Evolutionary conservation across 64 coral and sea anemone species (phyloP), one percentile per base, ranked within the genome.

Genomic region (Stylophora pistillata): DNA sequence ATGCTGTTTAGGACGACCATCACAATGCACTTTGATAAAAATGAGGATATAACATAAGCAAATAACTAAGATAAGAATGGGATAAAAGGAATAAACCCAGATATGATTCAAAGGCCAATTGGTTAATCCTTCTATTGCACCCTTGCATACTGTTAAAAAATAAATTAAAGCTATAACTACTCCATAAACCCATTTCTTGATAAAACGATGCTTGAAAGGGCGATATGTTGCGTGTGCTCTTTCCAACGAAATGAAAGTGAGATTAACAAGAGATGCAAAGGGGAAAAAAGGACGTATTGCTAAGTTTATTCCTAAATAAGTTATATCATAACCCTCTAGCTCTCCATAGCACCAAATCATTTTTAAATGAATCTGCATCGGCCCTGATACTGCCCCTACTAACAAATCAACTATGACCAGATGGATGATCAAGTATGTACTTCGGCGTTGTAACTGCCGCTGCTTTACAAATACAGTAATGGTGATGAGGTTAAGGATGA

Each of bases 371-470:
- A 81, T 15, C 12, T 32, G 56, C 30, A 81, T 27, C 18, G 78
- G 15, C 0, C 78, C 78, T 32, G 78, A 81, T 6, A 81, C 30
- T 16, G 14, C 78, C 10, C 78, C 78, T 5, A 13, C 78, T 10
- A 81, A 64, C 4, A 81, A 30, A 20, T 81, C 78, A 15, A 29
- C 56, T 81, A 63, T 64, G 15, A 57, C 58, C 15, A 81, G 28
- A 81, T 81, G 27, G 13, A 81, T 37, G 13, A 81, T 27, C 13
- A 81, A 30, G 78, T 62, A 81, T 37, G 78, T 81, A 28, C 78
- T 30, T 1, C 29, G 56, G 2, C 78, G 56, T 0, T 34, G 4
- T 23, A 64, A 16, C 6, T 13, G 31, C 0, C 78, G 78, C 5
- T 41, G 58, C 10, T 14, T 81, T 2, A 30, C 30, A 81, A 81